Evolutionary conservation across 2,113 vertebrate genomes (phyloP), one percentile per base, ranked within the genome.

Genomic region (Myodes glareolus): DNA sequence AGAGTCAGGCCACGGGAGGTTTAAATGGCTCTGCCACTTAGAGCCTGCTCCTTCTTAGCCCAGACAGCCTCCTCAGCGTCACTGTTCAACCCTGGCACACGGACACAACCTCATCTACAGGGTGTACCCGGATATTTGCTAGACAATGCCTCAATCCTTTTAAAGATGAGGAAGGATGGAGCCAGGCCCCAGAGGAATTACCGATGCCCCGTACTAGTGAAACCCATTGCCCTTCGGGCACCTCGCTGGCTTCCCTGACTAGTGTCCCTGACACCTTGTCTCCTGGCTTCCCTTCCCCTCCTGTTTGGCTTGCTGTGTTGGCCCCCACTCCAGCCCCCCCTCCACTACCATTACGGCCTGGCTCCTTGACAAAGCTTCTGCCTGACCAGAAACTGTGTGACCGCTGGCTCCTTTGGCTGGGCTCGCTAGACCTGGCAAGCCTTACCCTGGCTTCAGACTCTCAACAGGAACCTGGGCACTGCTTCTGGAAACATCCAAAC

Each of bases 401-500:
- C 81, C 84, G 76, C 73, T 90, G 50, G 72, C 78, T 94, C 76
- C 94, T 91, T 95, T 96, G 97, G 96, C 94, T 88, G 82, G 61
- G 14, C 73, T 97, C 95, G 95, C 94, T 96, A 25, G 27, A 81
- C 85, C 91, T 73, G 88, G 81, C 67, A 91, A 92, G 29, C 77
- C 92, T 81, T 90, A 61, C 95, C 96, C 87, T 97, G 95, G 91
- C 95, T 96, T 91, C 68, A 90, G 63, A 92, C n/a, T 73, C 63
- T 94, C 86, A 47, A 16, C 11, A 0, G 84, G 91, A 97, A 95
- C 85, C 55, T 61, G 88, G 88, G 55, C 6, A 33, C 61, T 78
- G 86, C 86, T 94, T 90, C 96, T 97, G 78, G 94, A 97, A 95
- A 80, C 91, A 94, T 87, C 92, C 86, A 91, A 47, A 91, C 63